Conservation (phyloP, 2,888 invertebrate species). For the Eupithecia centaureata region DNA sequence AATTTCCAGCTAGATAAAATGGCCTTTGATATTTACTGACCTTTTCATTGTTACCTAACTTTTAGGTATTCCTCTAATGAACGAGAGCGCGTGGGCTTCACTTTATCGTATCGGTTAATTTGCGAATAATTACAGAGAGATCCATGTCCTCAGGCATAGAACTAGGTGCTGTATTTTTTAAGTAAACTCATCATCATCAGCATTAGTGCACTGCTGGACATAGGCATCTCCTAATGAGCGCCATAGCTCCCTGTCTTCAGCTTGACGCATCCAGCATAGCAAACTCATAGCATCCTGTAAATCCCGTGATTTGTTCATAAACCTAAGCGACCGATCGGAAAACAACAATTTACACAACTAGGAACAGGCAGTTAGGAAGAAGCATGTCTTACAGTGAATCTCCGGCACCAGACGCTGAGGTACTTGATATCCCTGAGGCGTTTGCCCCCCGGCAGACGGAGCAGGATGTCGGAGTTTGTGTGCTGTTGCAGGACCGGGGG, state of each 20-base stretch:
- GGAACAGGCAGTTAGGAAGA: no score
- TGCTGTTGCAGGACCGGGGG: slow-evolving; percentile 88
- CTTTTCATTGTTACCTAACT: not conserved
- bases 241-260: no score
- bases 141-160: not conserved
- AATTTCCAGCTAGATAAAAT: not conserved
- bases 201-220: no score
- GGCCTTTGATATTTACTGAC: not conserved
- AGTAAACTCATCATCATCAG: no score
- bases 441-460: slow-evolving; percentile 92
- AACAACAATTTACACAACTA: no score
- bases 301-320: no score
- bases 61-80: not conserved
- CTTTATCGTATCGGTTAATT: not conserved
- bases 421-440: slow-evolving; percentile 94
- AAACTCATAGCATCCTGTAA: no score
- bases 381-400: slow-evolving; percentile 91
- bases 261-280: no score
- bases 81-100: not conserved
- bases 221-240: no score
- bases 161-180: not conserved
- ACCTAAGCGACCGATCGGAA: no score
- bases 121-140: not conserved
- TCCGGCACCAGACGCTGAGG: slow-evolving; percentile 96
- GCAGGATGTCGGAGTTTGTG: slow-evolving; percentile 92